These are phyloP conservation scores for Ptychobarbus kaznakovi DNA, from an alignment of 2,797 vertebrate genomes.

Conservation along the genomic window DNA sequence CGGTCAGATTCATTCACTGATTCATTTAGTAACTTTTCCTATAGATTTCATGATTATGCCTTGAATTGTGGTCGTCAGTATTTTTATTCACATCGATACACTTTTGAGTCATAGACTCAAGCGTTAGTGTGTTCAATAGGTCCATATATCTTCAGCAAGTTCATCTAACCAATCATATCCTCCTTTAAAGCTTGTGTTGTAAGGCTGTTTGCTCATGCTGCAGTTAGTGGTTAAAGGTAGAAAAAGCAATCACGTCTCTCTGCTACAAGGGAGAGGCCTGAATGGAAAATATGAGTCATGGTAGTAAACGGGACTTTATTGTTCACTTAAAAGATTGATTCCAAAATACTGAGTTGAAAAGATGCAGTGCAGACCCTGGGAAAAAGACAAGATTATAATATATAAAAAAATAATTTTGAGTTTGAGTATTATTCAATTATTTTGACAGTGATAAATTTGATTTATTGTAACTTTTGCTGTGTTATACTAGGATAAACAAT, in stretches of 20 bases:
- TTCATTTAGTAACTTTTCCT: not conserved
- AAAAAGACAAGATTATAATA: not conserved
- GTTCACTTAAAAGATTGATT: constrained; percentile 1
- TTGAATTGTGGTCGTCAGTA: not conserved
- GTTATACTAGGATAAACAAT: constrained; percentile 19
- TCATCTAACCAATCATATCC: not conserved
- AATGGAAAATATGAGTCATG: constrained; percentile 23
- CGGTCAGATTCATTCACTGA: not conserved
- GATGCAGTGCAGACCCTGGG: not conserved
- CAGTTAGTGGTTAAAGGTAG: not conserved
- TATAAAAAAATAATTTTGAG: not conserved
- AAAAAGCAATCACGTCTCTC: not conserved
- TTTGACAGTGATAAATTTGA: not conserved
- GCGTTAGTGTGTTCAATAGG: not conserved
- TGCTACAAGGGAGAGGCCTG: not conserved
- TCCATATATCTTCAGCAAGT: not conserved
- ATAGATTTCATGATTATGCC: not conserved
- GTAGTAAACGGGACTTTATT: not conserved
- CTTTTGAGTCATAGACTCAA: not conserved
- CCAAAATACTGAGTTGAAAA: not conserved
- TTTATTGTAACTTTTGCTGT: not conserved
- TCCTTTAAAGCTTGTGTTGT: not conserved
- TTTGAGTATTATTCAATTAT: not conserved
- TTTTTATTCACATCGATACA: not conserved
- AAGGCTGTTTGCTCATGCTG: not conserved